Evolutionary conservation across 2,113 vertebrate species (phyloP).

Genomic region (Recurvirostra avosetta): DNA sequence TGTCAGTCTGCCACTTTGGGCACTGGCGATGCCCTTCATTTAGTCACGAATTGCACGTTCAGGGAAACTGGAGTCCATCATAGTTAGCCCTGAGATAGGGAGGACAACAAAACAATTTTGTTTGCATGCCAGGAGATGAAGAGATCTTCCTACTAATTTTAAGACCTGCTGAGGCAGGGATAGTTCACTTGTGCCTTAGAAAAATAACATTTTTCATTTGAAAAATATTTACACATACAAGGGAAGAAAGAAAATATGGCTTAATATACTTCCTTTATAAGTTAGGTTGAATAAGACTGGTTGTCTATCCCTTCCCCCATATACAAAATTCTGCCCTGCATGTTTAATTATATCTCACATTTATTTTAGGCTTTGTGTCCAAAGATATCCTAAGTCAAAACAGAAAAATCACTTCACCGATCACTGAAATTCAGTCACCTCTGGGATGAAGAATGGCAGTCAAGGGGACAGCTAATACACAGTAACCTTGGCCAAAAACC

Average conservation of each 20-base stretch:
- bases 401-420: conserved; percentile 30
- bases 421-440: conserved; percentile 49
- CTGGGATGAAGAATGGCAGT: conserved; percentile 30
- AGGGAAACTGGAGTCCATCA: neutral
- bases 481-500: conserved; percentile 54
- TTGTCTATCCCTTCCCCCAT: neutral
- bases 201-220: neutral
- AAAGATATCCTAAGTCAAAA: conserved; percentile 10
- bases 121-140: neutral
- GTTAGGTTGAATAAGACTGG: neutral
- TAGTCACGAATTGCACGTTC: neutral
- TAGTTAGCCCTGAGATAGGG: neutral
- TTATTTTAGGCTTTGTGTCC: neutral
- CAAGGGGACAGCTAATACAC: conserved; percentile 22
- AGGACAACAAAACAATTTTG: neutral
- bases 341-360: conserved; percentile 15
- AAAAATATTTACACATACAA: neutral
- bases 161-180: neutral
- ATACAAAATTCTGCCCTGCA: neutral
- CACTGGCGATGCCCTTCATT: neutral
- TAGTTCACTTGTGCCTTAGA: neutral
- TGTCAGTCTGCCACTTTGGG: neutral
- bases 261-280: neutral
- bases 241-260: neutral
- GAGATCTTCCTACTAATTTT: neutral